Evolutionary conservation across 2,888 invertebrate genomes (phyloP).

Genomic region (Nomada ferruginata): DNA sequence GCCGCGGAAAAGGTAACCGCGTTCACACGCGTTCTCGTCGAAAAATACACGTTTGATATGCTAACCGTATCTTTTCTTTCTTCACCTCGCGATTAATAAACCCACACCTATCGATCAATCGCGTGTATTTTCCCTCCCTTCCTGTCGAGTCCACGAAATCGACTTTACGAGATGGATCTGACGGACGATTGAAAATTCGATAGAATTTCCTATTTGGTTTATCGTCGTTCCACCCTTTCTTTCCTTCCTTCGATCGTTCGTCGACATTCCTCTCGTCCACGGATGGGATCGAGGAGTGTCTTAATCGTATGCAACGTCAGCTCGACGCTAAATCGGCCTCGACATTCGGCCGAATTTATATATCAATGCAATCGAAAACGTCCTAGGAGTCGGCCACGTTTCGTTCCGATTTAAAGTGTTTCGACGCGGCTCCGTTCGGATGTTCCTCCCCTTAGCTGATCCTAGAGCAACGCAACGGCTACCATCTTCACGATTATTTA

Average conservation of each 20-base stretch:
- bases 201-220: background rate
- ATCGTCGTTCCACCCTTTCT: background rate
- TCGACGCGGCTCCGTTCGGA: conserved; percentile 6
- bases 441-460: conserved; percentile 1
- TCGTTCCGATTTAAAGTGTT: conserved; percentile 44
- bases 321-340: conserved; percentile 41
- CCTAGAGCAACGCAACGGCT: conserved; percentile 26
- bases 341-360: conserved; percentile 25
- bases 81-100: conserved; percentile 23
- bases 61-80: conserved; percentile 28
- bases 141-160: conserved; percentile 30
- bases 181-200: conserved; percentile 19
- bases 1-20: conserved; percentile 42
- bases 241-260: conserved; percentile 4
- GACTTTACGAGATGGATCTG: conserved; percentile 20
- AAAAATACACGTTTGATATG: conserved; percentile 66
- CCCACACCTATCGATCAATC: conserved; percentile 1
- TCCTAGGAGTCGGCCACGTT: background rate
- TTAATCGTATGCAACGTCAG: conserved; percentile 24
- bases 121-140: too few relatives aligned
- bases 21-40: conserved; percentile 56
- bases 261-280: conserved; percentile 2
- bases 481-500: conserved; percentile 48
- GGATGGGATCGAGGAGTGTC: conserved; percentile 33
- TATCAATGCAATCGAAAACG: conserved; percentile 25